Base-by-base conservation (phyloP, 2,888 invertebrate species). In the Brachypterus glaber region DNA sequence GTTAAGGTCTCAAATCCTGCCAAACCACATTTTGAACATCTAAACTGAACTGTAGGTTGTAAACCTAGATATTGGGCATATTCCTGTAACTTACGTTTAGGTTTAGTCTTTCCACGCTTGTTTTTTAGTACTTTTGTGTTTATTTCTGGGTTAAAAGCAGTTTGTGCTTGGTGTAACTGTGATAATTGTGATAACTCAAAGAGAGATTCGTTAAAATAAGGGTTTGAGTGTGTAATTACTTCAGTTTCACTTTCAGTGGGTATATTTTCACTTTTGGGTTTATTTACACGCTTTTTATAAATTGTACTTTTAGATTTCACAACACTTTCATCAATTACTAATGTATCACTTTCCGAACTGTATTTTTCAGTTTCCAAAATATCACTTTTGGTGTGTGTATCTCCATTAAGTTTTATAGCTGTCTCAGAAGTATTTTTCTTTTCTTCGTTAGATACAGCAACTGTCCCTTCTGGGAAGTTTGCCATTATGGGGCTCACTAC, bases 1-100 rank as follows among this genome's bases (percentile, higher is more conserved):
- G 73, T 70, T 46, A 82, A 64, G 8, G 77, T 75, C 48, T 77
- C 74, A 59, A 80, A 82, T 39, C 76, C 76, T 50, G 76, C 74
- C 25, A 72, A 72, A 54, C 74, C 75, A 64, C 86, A 86, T 60
- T 80, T 82, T 29, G 77, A 72, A 59, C 86, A 86, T 57, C 79
- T 81, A 57, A 78, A 77, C 62, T 79, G 79, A 33, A 80, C 76
- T 59, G 77, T 74, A 4, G 79, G 77, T 57, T 82, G 81, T 39
- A 82, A 62, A 9, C 82, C 81, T 50, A 82, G 66, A 60, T 79
- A 82, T 56, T 82, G 82, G 33, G 78, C 78, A 67, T 81, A 81
- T 55, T 82, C 81, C 32, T 58, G 51, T 37, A 61, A 44, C 44
- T 57, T 58, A 17, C 57, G 54, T 44, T 60, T 60, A 4, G 52